Evolutionary conservation across 2,113 vertebrate genomes (phyloP), one percentile per base, ranked within the genome.

Genomic region (Cebus imitator): DNA sequence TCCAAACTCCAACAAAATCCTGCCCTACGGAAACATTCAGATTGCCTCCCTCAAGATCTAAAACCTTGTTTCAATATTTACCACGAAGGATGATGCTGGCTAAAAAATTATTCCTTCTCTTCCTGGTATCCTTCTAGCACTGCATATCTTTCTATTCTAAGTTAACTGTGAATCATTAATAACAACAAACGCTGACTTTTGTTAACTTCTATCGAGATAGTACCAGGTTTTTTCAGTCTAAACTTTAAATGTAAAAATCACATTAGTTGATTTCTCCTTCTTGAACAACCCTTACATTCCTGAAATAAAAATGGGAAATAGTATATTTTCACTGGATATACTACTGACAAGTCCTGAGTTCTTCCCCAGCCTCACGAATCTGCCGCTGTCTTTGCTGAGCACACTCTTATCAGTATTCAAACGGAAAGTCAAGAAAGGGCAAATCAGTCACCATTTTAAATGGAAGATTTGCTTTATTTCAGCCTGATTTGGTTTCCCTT

Each of bases 351-450:
- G 30, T 68, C 32, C 6, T n/a, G 32, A 68, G 66, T 17, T 35
- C 16, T 35, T 68, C 68, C 68, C 1, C 20, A 4, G 35, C n/a
- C 18, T 72, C 20, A 16, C 8, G 8, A 20, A 37, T 8, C 13
- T 23, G 32, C 4, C 6, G 20, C 20, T 55, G 48, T 17, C 2
- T 11, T 4, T 7, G 13, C 23, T 0, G 0, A n/a, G 40, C 0
- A 0, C 1, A 0, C 75, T n/a, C 57, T 30, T 13, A 20, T 23
- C 37, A 12, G 52, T 16, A 48, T 50, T 75, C 55, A 90, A n/a
- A 32, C 1, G 30, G 40, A 75, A 75, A 37, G 30, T 25, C 7
- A 8, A 5, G 0, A 30, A 27, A 27, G 25, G 20, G 1, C 20
- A 2, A 21, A 6, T 66, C 68, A 1, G 55, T 17, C 64, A 17